These are phyloP conservation scores for Heliconius cydno DNA, from an alignment of 2,888 invertebrate species.

Conservation along the genomic window DNA sequence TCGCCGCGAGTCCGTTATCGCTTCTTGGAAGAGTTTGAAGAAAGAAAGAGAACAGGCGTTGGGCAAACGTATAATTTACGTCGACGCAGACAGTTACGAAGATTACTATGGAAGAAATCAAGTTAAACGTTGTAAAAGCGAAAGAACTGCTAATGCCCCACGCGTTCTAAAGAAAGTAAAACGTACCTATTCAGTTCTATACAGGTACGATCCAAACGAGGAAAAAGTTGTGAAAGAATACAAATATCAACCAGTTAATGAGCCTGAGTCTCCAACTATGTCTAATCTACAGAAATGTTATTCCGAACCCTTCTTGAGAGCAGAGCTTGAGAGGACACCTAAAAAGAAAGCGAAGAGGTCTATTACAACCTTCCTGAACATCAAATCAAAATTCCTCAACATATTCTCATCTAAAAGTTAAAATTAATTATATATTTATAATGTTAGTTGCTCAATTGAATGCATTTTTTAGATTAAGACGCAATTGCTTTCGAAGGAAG, in stretches of 20 bases:
- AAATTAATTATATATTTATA: conserved; percentile 48
- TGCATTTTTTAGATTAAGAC: conserved; percentile 68
- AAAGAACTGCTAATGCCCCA: conserved; percentile 65
- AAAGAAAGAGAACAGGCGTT: conserved; percentile 78
- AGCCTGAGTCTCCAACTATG: conserved; percentile 53
- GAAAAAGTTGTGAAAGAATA: conserved; percentile 79
- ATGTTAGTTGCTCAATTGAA: conserved; percentile 75
- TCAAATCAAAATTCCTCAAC: conserved; percentile 78
- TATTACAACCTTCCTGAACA: conserved; percentile 74
- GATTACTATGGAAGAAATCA: conserved; percentile 77
- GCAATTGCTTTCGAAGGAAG: conserved; percentile 22
- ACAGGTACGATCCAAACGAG: conserved; percentile 76
- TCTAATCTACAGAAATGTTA: conserved; percentile 66
- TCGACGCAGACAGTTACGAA: conserved; percentile 73
- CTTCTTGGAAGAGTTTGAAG: conserved; percentile 80
- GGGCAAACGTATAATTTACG: conserved; percentile 74
- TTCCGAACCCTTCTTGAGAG: conserved; percentile 74
- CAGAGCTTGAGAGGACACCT: conserved; percentile 58
- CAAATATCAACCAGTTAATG: conserved; percentile 72
- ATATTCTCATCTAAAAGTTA: conserved; percentile 77
- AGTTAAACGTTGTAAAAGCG: conserved; percentile 79
- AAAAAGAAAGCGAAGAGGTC: conserved; percentile 80
- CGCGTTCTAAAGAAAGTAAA: conserved; percentile 74
- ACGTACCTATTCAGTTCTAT: conserved; percentile 76
- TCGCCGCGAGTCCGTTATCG: conserved; percentile 78